phyloP scores from a whole-genome alignment of 2,113 vertebrate genomes.

The Ginglymostoma cirratum region DNA sequence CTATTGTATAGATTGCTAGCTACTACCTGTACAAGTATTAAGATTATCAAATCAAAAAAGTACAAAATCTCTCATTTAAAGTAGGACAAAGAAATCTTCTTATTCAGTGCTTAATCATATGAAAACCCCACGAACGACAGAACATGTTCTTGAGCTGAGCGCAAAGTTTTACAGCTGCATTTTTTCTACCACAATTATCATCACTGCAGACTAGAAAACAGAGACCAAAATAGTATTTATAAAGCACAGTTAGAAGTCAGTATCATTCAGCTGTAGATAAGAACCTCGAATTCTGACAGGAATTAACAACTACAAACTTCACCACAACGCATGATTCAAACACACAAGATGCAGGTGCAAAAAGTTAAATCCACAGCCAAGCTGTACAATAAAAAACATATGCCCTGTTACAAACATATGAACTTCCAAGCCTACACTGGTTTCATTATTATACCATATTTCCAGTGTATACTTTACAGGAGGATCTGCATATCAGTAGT shows the following conservation, averaged over 20 bases:
- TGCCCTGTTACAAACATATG: background rate
- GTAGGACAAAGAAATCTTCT: background rate
- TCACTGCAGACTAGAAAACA: background rate
- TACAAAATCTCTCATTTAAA: background rate
- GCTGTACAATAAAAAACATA: background rate
- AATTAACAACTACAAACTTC: constrained; percentile 28
- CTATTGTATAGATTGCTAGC: background rate
- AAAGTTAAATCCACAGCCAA: background rate
- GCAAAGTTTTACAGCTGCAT: background rate
- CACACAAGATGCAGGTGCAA: constrained; percentile 3
- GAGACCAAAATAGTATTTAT: background rate
- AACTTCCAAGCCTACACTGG: background rate
- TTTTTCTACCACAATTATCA: background rate
- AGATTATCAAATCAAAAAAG: background rate
- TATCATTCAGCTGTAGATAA: background rate
- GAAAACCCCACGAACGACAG: background rate
- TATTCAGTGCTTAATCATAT: background rate
- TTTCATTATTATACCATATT: background rate
- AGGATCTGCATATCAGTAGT: background rate
- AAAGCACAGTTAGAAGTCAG: constrained; percentile 4
- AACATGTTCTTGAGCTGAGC: background rate
- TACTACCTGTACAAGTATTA: background rate
- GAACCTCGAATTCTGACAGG: background rate
- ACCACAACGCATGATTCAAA: constrained; percentile 11
- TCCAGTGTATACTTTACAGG: background rate